A percentile compares a stretch with the other conserved stretches of the same genome.
These are phyloP conservation scores for Cyphomyrmex costatus DNA, from an alignment of 1,140 invertebrate species.

Conservation along the genomic window DNA sequence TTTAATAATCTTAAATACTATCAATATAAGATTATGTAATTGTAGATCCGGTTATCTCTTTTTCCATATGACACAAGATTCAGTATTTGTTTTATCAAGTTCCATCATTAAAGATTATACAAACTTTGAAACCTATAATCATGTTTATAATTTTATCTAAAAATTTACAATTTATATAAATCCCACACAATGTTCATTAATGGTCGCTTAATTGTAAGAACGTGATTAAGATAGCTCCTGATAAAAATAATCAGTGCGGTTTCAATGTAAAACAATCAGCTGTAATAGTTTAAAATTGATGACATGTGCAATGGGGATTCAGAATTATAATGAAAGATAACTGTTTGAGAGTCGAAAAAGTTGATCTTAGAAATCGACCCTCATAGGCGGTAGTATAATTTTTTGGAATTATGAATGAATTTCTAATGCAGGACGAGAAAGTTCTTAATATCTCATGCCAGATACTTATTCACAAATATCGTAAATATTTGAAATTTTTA, in stretches of 20 bases:
- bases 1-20: slow-evolving; percentile 34
- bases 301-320: background rate
- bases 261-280: slow-evolving; percentile 30
- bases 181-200: background rate
- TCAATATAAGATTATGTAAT: slow-evolving; percentile 11
- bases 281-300: slow-evolving; percentile 3
- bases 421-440: slow-evolving; percentile 39
- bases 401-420: slow-evolving; percentile 34
- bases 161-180: slow-evolving; percentile 53
- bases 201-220: background rate
- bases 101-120: slow-evolving; percentile 4
- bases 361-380: slow-evolving; percentile 42
- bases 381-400: background rate
- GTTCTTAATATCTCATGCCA: slow-evolving; percentile 46
- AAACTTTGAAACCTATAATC: background rate
- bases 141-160: slow-evolving; percentile 30
- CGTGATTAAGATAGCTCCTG: background rate
- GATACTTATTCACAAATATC: slow-evolving; percentile 44
- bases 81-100: slow-evolving; percentile 7
- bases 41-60: slow-evolving; percentile 32
- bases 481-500: slow-evolving; percentile 29
- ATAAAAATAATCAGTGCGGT: slow-evolving; percentile 8
- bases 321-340: slow-evolving; percentile 36
- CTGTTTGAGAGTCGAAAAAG: slow-evolving; percentile 11
- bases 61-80: slow-evolving; percentile 27